These are phyloP conservation scores for Catharus bicknelli DNA, from an alignment of 2,113 vertebrate species.

Conservation along the genomic window DNA sequence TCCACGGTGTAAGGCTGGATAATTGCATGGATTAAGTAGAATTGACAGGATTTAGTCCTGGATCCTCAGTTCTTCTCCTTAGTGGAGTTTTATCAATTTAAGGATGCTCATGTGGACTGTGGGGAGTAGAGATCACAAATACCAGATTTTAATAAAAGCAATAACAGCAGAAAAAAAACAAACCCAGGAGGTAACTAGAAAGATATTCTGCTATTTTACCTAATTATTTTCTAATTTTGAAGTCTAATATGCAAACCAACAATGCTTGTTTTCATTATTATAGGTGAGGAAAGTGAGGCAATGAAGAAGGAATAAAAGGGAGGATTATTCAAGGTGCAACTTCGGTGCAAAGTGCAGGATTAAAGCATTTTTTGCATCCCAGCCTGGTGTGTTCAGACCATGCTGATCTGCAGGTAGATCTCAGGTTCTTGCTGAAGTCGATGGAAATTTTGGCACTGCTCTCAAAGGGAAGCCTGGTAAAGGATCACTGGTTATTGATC, in stretches of 20 bases:
- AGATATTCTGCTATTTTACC: not conserved
- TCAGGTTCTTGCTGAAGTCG: not conserved
- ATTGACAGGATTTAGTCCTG: not conserved
- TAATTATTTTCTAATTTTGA: not conserved
- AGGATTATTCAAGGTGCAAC: not conserved
- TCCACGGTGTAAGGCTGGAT: fast-evolving
- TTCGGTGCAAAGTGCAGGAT: not conserved
- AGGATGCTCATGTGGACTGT: not conserved
- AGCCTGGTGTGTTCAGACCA: not conserved
- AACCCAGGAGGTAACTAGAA: not conserved
- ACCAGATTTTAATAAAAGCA: not conserved
- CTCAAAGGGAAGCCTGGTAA: not conserved
- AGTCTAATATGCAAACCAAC: not conserved
- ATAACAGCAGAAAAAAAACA: not conserved
- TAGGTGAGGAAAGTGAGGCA: not conserved
- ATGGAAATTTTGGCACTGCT: not conserved
- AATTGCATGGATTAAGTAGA: not conserved
- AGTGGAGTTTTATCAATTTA: not conserved
- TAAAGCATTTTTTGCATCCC: not conserved
- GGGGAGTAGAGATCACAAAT: not conserved
- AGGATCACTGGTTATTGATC: not conserved
- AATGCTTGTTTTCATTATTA: not conserved
- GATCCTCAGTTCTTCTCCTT: not conserved
- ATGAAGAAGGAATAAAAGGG: not conserved
- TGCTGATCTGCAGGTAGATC: not conserved